Evolutionary conservation across 2,888 invertebrate species (phyloP), one percentile per base, ranked within the genome.

Genomic region (Andrena bucephala): DNA sequence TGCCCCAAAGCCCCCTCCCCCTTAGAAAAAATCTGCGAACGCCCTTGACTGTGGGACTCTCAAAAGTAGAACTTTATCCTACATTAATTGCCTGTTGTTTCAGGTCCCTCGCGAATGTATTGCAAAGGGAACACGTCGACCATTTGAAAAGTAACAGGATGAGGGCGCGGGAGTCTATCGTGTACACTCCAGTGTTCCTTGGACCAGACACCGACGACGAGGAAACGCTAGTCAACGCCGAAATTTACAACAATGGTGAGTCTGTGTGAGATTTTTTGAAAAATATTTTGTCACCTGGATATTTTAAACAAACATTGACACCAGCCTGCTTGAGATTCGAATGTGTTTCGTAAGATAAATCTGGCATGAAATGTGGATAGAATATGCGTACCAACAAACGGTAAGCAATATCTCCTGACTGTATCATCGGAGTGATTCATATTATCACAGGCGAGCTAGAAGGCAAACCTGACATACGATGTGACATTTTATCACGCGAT

Each of bases 171-270:
- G 94, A 93, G 73, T 93, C 93, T 20, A 81, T 93, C 80, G 93
- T 94, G 16, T 94, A 93, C 80, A 94, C 94, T 6, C 94, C 94
- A 76, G 93, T 94, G 77, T 94, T 94, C 27, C 90, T 94, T 10
- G 93, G 93, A 6, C 93, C 94, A 65, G 94, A 94, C 84, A 94
- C 93, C 42, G 94, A 94, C 77, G 94, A 94, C 79, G 94, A 94
- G 81, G 94, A 94, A 77, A 94, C 94, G 0, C 82, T 94, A 73
- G 94, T 94, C 83, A 93, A 94, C 66, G 94, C 92, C 59, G 94
- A 94, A 89, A 89, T 94, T 60, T 94, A 94, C 90, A 93, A 89
- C 60, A 94, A 93, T 84, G 94, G 94, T 93, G 77, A 93, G 90
- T 83, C 27, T 20, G n/a, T 1, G 24, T 13, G 10, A 24, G 4